Base-by-base conservation (phyloP, 2,797 vertebrate species). In the Anguilla obscura region DNA sequence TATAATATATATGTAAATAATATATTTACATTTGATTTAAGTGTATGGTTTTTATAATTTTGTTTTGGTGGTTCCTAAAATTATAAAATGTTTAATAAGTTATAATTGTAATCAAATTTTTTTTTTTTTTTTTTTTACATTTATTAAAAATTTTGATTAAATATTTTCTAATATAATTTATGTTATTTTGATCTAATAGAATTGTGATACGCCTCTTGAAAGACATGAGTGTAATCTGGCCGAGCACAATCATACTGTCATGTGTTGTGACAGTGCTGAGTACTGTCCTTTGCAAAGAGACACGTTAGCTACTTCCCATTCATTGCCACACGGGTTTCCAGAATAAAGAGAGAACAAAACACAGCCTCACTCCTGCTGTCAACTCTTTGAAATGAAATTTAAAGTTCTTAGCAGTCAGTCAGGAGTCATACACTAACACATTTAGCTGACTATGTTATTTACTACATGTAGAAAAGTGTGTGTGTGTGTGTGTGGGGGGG, bases 311-410 rank as follows among this genome's bases (percentile, higher is more conserved):
- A n/a, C 40, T 50, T 82, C 2, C 45, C 40, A 76, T 7, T 79
- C 36, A 45, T n/a, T 45, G 45, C 79, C 79, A 45, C 45, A 45
- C 21, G 79, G 40, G 40, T 82, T 82, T 48, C 12, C 79, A 48
- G 79, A 82, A 24, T 50, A 82, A 82, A 79, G 36, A n/a, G 21
- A 48, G 45, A 50, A 82, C 36, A 82, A 82, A 50, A 82, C 5
- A 30, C 36, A 80, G 40, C 40, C 2, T 80, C 36, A 2, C 16
- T 80, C 76, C 74, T 12, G 30, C 30, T 33, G 30, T 14, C 30
- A 45, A 40, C 33, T 6, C 79, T 9, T 5, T 14, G 45, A 10
- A 21, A 48, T 82, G 45, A 21, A 82, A n/a, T 10, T 24, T 9
- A 80, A 80, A 48, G 40, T 50, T 82, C 40, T 50, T 18, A 24